A percentile compares a stretch with the other conserved stretches of the same genome.
Conservation (phyloP, 2,888 invertebrate species). For the Orthosia gothica region DNA sequence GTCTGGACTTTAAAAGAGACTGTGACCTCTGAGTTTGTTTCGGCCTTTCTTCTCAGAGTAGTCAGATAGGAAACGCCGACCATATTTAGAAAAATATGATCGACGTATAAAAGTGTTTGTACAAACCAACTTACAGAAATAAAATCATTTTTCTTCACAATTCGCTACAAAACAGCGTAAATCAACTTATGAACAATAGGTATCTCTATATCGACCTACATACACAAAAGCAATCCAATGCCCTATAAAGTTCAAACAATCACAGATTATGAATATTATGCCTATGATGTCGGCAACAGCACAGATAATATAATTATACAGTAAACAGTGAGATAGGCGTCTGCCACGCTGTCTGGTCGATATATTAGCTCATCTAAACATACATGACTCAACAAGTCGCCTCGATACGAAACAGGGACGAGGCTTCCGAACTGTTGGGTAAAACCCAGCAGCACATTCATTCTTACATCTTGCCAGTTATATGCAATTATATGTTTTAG, state of each 20-base stretch:
- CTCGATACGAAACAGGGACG: background rate
- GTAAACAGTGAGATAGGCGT: constrained; percentile 9
- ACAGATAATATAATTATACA: no score
- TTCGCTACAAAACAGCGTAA: background rate
- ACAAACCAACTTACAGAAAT: no score
- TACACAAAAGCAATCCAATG: background rate
- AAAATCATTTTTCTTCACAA: no score
- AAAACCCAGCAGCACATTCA: constrained; percentile 13
- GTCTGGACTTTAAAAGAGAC: no score
- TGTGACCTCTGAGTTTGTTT: no score
- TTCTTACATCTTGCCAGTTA: background rate
- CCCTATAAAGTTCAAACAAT: constrained; percentile 1
- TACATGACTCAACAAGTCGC: constrained; percentile 42
- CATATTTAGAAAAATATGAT: no score
- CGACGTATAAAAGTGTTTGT: no score
- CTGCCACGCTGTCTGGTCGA: constrained; percentile 46
- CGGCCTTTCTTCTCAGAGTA: no score
- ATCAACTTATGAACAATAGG: background rate
- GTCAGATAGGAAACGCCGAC: no score
- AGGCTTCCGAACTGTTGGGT: constrained; percentile 1
- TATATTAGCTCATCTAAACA: constrained; percentile 36
- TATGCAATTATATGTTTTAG: background rate
- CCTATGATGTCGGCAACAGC: background rate
- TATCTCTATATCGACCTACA: background rate
- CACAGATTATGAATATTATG: constrained; percentile 4